These are phyloP conservation scores for Psittacula derbiana DNA, from an alignment of 2,797 vertebrate species.

Conservation along the genomic window DNA sequence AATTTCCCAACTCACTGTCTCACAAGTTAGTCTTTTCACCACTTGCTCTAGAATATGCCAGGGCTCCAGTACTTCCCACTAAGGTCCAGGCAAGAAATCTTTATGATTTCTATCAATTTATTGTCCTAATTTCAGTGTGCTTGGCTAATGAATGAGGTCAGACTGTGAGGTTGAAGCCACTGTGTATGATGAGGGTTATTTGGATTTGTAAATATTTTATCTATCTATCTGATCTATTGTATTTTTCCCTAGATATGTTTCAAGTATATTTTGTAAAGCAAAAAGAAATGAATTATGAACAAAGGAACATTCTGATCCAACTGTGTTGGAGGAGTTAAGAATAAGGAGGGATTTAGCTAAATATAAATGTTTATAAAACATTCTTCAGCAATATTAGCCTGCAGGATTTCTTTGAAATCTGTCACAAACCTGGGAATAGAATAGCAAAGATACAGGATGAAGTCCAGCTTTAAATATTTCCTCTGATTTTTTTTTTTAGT, in stretches of 20 bases:
- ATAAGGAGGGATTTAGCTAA: background rate
- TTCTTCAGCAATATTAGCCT: background rate
- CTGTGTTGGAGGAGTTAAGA: background rate
- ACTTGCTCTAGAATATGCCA: fast-evolving
- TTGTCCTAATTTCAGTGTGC: background rate
- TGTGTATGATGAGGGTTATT: background rate
- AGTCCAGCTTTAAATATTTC: background rate
- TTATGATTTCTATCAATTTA: background rate
- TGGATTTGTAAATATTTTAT: background rate
- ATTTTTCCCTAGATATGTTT: background rate
- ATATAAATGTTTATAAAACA: background rate
- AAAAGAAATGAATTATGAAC: background rate
- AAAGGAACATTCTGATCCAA: background rate
- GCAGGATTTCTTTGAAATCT: background rate
- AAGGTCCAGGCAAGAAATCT: background rate
- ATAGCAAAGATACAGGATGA: background rate
- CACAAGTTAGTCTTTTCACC: fast-evolving
- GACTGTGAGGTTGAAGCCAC: background rate
- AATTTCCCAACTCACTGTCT: background rate
- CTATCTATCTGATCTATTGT: background rate
- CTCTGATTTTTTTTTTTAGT: background rate
- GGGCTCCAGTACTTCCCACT: background rate
- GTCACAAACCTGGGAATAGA: background rate
- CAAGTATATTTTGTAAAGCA: background rate
- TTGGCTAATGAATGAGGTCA: background rate